phyloP scores from a whole-genome alignment of 92 coral and sea anemone species.

The Galaxea fascicularis region DNA sequence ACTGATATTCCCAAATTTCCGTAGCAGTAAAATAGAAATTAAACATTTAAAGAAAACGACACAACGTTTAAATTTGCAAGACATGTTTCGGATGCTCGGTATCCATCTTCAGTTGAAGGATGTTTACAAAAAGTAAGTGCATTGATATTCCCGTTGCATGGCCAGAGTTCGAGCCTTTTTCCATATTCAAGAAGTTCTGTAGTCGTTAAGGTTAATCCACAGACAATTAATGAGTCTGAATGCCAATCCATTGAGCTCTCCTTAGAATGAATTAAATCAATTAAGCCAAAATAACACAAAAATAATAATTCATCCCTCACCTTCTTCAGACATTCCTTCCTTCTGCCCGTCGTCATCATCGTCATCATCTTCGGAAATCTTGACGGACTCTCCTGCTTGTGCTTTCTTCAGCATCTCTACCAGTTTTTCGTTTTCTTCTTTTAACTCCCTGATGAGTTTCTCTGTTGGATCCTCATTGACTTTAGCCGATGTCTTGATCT shows the following conservation, averaged over 20 bases:
- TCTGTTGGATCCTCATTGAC: slow-evolving; percentile 98
- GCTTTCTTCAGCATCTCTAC: slow-evolving; percentile 90
- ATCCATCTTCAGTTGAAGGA: too few relatives aligned
- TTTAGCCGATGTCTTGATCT: slow-evolving; percentile 90
- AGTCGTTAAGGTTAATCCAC: too few relatives aligned
- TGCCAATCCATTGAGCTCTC: not conserved
- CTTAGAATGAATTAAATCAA: not conserved
- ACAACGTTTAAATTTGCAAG: too few relatives aligned
- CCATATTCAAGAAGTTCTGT: too few relatives aligned
- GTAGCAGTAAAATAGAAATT: too few relatives aligned
- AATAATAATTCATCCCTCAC: slow-evolving; percentile 6
- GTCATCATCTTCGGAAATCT: slow-evolving; percentile 76
- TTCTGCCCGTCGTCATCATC: slow-evolving; percentile 79
- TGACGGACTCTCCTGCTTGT: slow-evolving; percentile 80
- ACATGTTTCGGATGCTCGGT: too few relatives aligned
- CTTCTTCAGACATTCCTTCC: slow-evolving; percentile 84
- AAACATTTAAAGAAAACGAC: too few relatives aligned
- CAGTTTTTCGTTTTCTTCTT: slow-evolving; percentile 90
- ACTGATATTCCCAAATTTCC: too few relatives aligned
- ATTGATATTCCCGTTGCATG: too few relatives aligned
- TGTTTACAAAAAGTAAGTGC: too few relatives aligned
- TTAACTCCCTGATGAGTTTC: slow-evolving; percentile 89
- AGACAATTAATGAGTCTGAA: too few relatives aligned
- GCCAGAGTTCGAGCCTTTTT: too few relatives aligned
- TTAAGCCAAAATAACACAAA: not conserved